A percentile compares a stretch with the other conserved stretches of the same genome.
Evolutionary conservation across 2,888 invertebrate species (phyloP).

Genomic region (Formica aserva): DNA sequence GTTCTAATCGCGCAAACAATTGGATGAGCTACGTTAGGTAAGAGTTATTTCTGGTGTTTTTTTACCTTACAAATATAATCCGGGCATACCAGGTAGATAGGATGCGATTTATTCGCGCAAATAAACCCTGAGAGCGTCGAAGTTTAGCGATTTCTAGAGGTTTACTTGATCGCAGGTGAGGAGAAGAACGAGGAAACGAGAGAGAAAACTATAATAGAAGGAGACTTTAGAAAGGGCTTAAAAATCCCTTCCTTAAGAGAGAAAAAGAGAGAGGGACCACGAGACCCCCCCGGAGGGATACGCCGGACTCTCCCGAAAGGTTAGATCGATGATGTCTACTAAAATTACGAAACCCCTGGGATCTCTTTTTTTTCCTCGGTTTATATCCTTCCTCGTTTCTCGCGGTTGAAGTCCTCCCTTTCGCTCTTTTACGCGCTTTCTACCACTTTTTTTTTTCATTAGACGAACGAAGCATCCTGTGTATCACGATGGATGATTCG

Average conservation of each 20-base stretch:
- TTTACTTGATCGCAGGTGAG: constrained; percentile 72
- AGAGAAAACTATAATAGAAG: constrained; percentile 67
- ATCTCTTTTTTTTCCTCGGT: constrained; percentile 34
- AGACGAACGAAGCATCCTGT: constrained; percentile 2
- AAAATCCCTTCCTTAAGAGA: constrained; percentile 63
- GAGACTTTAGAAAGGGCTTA: constrained; percentile 79
- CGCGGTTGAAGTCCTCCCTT: constrained; percentile 31
- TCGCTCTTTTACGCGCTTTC: constrained; percentile 6
- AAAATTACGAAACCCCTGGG: constrained; percentile 82
- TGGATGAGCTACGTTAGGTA: constrained; percentile 21
- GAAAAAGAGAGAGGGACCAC: constrained; percentile 46
- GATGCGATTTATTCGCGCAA: constrained; percentile 70
- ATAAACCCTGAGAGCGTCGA: constrained; percentile 80
- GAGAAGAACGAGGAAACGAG: constrained; percentile 68
- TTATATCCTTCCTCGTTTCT: constrained; percentile 56
- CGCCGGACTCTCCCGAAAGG: constrained; percentile 15
- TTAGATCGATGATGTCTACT: constrained; percentile 79
- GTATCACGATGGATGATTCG: constrained; percentile 31
- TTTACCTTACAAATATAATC: constrained; percentile 68
- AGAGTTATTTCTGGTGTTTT: constrained; percentile 65
- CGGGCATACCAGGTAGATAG: constrained; percentile 74
- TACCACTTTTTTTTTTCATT: background rate
- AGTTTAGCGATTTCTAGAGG: constrained; percentile 76
- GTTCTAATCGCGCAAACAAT: background rate
- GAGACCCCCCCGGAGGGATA: constrained; percentile 70